Percentiles rank a stretch among this genome's conserved stretches.
Evolutionary conservation across 2,888 invertebrate species (phyloP).

Genomic region (Leptarthrus brevirostris): DNA sequence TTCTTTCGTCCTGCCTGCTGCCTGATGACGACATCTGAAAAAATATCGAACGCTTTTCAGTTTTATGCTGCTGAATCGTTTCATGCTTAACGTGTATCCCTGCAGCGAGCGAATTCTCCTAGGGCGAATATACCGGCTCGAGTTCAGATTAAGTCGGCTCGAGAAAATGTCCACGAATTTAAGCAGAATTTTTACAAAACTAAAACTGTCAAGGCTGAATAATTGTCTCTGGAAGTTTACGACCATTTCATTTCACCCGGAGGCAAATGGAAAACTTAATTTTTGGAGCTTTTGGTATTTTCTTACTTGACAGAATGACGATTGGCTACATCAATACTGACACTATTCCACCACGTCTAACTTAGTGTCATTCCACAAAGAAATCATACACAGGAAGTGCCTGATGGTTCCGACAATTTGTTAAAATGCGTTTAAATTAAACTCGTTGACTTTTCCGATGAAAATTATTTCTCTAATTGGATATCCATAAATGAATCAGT

Average conservation of each 20-base stretch:
- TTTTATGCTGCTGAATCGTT: neutral
- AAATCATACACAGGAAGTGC: too few species aligned
- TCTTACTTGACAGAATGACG: too few species aligned
- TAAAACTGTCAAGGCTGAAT: slow-evolving; percentile 4
- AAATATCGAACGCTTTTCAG: neutral
- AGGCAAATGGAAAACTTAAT: too few species aligned
- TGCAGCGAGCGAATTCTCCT: neutral
- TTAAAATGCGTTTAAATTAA: slow-evolving; percentile 7
- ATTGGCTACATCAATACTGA: too few species aligned
- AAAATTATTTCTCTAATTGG: slow-evolving; percentile 38
- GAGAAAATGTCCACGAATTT: neutral
- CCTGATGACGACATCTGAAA: neutral
- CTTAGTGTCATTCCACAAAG: too few species aligned
- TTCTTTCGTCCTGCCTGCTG: neutral
- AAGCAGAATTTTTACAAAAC: neutral
- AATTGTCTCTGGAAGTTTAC: slow-evolving; percentile 4
- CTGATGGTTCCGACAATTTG: neutral
- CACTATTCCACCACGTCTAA: too few species aligned
- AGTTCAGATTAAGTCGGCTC: neutral
- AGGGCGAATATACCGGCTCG: neutral
- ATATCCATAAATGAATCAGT: slow-evolving; percentile 37
- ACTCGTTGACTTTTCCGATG: neutral
- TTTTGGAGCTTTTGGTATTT: too few species aligned
- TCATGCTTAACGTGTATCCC: neutral
- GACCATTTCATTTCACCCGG: neutral